Base-by-base conservation (phyloP, 2,113 vertebrate genomes). In the Grammomys dolichurus region DNA sequence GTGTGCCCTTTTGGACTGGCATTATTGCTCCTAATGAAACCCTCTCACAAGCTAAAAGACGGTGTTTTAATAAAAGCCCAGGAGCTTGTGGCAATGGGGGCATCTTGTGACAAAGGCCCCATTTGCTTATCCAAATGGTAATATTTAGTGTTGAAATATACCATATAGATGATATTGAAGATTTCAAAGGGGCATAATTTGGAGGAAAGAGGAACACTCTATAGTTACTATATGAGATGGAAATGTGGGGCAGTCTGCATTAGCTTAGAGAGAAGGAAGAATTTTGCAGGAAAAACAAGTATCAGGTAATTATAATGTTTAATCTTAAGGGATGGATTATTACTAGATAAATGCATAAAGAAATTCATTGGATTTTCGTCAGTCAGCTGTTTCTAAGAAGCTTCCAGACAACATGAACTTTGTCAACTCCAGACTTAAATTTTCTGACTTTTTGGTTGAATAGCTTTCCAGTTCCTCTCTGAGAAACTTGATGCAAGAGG, bases 311-410 rank as follows among this genome's bases (percentile, higher is more conserved):
- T 33, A 9, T 58, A 40, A 11, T 91, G 36, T 75, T 88, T 96
- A 51, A 69, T 75, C 81, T 93, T 78, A 86, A 63, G 12, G 51
- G 9, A n/a, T 82, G 17, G 63, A 54, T 82, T 87, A 48, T 75
- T 87, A 67, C 40, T 91, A 86, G 58, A 72, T 76, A 7, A 3
- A 40, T 48, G 20, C 84, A 14, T 40, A 86, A 75, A 82, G 24
- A 96, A 91, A 82, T 72, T 26, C n/a, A 95, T 82, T 93, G 33
- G 91, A 84, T 87, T 40, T 73, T 87, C 1, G 22, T 54, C 72
- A 46, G 14, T 89, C 14, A 93, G 13, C 65, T 73, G 14, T 67
- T 94, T 89, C 60, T 63, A 91, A 76, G 10, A 93, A 73, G 33
- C 6, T 89, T 77, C 43, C n/a, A 95, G 70, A 69, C 56, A 43